Base-by-base conservation (phyloP, 1,140 invertebrate genomes). In the Drosophila parvula region DNA sequence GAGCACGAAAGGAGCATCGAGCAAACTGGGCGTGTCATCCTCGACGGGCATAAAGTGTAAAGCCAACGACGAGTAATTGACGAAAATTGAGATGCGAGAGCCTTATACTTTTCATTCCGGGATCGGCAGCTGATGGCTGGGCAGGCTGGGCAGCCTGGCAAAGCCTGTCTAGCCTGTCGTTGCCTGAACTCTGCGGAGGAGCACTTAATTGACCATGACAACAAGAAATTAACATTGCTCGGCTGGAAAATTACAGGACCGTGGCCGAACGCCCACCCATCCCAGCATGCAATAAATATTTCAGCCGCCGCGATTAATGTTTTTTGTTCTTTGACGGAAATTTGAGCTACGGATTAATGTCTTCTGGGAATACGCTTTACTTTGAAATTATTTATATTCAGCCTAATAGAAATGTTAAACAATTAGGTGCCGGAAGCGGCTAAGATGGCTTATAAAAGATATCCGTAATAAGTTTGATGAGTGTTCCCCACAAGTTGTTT, bases 191-290 rank as follows among this genome's bases (percentile, higher is more conserved):
- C 53, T 58, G 74, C 43, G 65, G 75, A 71, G 61, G 60, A 70
- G 62, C 77, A 88, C 79, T 89, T 83, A 88, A 88, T 88, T 89
- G 84, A 78, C 84, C 84, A 80, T 80, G 83, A 88, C 83, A 88
- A 82, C 79, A 85, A 88, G 81, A 80, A 82, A 88, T 88, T 88
- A 88, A 78, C 83, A 82, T 88, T 88, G 81, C 69, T 78, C 65
- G 45, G 74, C 61, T 74, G 62, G 53, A 60, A 81, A 86, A 76
- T 79, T 86, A 81, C 82, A 80, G 41, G 48, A 45, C 40, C 64
- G n/a, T 40, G 18, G 47, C 11, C 11, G 18, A 43, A 9, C 11
- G 28, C 56, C 30, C 6, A 22, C 11, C 43, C 59, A 14, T 12
- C 27, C 32, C 44, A 34, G 16, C 36, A 41, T 53, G 62, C 45